Evolutionary conservation across 2,113 vertebrate genomes (phyloP).

Genomic region (Sardina pilchardus): DNA sequence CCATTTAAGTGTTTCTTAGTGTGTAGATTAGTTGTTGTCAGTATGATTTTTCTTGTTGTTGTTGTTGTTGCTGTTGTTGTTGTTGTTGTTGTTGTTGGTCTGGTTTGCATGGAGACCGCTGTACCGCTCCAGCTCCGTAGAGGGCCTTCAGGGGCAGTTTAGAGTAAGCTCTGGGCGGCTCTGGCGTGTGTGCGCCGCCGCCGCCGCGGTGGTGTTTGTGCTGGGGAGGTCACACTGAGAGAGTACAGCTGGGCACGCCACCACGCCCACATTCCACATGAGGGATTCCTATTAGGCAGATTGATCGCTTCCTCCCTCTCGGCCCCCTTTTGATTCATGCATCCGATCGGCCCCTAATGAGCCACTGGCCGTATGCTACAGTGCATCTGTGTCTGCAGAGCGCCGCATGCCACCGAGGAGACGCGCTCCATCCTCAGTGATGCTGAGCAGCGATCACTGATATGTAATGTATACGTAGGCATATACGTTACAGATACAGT

Average conservation of each 20-base stretch:
- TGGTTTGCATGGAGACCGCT: neutral
- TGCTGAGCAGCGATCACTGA: constrained; percentile 11
- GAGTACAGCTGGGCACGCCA: constrained; percentile 71
- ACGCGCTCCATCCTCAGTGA: constrained; percentile 56
- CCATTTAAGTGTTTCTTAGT: neutral
- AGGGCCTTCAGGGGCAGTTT: neutral
- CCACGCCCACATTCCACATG: constrained; percentile 64
- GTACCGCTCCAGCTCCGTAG: neutral
- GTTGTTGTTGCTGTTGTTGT: neutral
- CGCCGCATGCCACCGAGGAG: constrained; percentile 60
- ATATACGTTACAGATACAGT: too few relatives aligned
- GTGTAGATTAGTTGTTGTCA: neutral
- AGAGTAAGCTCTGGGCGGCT: neutral
- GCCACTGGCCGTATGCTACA: constrained; percentile 73
- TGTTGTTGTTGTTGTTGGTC: neutral
- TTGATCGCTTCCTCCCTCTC: constrained; percentile 63
- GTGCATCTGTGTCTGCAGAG: constrained; percentile 68
- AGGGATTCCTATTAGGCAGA: constrained; percentile 69
- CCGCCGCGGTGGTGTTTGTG: constrained; percentile 48
- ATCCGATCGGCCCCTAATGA: constrained; percentile 77
- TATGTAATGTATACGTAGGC: neutral
- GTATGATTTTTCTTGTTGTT: neutral
- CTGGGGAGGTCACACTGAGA: constrained; percentile 68
- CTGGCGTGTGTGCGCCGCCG: constrained; percentile 35
- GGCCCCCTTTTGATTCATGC: constrained; percentile 77